These are phyloP conservation scores for Eristalis intricaria DNA, from an alignment of 2,888 invertebrate species.

Conservation along the genomic window DNA sequence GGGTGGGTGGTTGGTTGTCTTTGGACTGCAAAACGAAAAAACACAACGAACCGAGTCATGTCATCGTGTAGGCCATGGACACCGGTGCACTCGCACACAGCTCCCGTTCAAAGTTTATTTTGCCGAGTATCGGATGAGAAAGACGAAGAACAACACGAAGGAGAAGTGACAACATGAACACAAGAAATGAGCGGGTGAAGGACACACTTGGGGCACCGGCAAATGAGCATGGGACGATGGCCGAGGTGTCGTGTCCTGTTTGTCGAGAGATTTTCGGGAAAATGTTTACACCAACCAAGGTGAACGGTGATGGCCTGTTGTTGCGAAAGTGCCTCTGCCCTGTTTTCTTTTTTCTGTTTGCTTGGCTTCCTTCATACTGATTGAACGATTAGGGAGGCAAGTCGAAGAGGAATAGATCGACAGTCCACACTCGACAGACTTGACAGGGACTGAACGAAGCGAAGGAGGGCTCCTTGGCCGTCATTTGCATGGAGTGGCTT, in stretches of 20 bases:
- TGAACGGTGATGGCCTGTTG: background rate
- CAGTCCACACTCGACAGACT: too few species aligned
- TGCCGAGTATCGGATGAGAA: background rate
- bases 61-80: background rate
- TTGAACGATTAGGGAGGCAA: background rate
- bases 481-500: too few species aligned
- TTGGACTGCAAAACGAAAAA: background rate
- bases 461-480: too few species aligned
- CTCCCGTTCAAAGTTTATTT: background rate
- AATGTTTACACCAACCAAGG: background rate
- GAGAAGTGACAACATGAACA: background rate
- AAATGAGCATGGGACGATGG: background rate
- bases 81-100: background rate
- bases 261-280: background rate
- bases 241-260: background rate
- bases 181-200: background rate
- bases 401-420: background rate
- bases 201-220: background rate
- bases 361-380: background rate
- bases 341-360: background rate
- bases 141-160: background rate
- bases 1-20: too few species aligned
- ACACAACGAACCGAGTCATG: background rate
- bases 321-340: background rate
- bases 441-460: background rate